These are phyloP conservation scores for Eulacestoma nigropectus DNA, from an alignment of 2,113 vertebrate species.

Conservation along the genomic window DNA sequence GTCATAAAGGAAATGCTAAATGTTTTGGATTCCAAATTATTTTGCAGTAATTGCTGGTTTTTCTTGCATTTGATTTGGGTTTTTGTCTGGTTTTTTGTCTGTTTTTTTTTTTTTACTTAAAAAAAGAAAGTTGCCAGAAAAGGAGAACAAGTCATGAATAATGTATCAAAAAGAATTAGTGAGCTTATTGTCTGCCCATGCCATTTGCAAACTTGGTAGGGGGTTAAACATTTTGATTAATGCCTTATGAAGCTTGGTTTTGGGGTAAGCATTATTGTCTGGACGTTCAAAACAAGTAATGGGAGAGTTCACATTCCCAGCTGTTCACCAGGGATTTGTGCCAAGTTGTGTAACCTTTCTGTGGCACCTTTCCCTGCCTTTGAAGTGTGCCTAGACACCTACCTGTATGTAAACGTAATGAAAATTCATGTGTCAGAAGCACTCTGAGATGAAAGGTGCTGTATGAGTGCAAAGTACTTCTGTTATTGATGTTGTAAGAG, in stretches of 20 bases:
- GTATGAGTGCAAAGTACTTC: conserved; percentile 1
- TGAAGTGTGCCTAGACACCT: conserved; percentile 1
- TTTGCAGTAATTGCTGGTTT: not conserved
- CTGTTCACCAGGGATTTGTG: not conserved
- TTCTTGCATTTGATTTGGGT: not conserved
- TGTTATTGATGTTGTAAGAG: not conserved
- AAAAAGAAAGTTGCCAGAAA: not conserved
- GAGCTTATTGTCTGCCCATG: conserved; percentile 4
- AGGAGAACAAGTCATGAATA: conserved; percentile 48
- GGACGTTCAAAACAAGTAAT: not conserved
- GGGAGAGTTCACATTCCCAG: conserved; percentile 30
- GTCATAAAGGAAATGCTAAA: not conserved
- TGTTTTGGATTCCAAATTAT: not conserved
- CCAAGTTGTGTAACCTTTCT: conserved; percentile 36
- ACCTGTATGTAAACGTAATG: not conserved
- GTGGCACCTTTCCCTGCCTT: not conserved
- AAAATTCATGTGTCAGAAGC: not conserved
- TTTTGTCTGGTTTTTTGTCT: not conserved
- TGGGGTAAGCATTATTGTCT: conserved; percentile 8
- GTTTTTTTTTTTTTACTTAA: not conserved
- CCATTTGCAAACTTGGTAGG: conserved; percentile 54
- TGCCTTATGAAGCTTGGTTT: conserved; percentile 43
- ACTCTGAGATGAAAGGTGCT: not conserved
- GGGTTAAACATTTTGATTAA: conserved; percentile 63
- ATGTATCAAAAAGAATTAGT: conserved; percentile 58